Evolutionary conservation across 2,888 invertebrate species (phyloP), one percentile per base, ranked within the genome.

Genomic region (Hedychridium roseum): DNA sequence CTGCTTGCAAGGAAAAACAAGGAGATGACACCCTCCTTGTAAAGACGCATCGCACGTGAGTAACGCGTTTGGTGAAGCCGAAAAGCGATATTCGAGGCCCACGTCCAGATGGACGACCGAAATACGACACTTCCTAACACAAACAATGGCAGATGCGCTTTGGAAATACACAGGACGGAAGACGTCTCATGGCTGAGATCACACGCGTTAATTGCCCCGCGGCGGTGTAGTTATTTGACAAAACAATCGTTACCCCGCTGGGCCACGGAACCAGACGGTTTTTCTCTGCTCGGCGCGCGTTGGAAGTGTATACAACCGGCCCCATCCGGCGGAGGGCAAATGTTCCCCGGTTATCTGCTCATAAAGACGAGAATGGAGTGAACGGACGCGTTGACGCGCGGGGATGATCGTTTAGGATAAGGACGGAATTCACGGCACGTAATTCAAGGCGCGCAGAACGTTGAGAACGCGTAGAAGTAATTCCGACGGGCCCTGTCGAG

Each of bases 81-180:
- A n/a, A n/a, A n/a, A n/a, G n/a, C n/a, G n/a, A n/a, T n/a, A n/a
- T n/a, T n/a, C n/a, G n/a, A 32, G 23, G 4, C 46, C 42, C 21
- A 41, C 45, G 11, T 36, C 54, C 63, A 58, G 61, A 58, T 61
- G 63, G 58, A 61, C 54, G 43, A 31, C 41, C 36, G 43, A 48
- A 63, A 57, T 48, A 40, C 38, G 55, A 64, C 64, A 58, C 61
- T 64, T 54, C 45, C 52, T 46, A 58, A 49, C 36, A 23, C 61
- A 61, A 56, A 61, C 55, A 63, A 46, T 55, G 47, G 40, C 63
- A 63, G 52, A 61, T 60, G 61, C 43, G 61, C 40, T 37, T 31
- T 11, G 28, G 36, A 31, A 44, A 42, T 32, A 47, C 41, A 50
- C 23, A 31, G 47, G 49, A 27, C 18, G 32, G 48, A 43, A 51